Evolutionary conservation across 2,888 invertebrate genomes (phyloP).

Genomic region (Branchellion lobata): DNA sequence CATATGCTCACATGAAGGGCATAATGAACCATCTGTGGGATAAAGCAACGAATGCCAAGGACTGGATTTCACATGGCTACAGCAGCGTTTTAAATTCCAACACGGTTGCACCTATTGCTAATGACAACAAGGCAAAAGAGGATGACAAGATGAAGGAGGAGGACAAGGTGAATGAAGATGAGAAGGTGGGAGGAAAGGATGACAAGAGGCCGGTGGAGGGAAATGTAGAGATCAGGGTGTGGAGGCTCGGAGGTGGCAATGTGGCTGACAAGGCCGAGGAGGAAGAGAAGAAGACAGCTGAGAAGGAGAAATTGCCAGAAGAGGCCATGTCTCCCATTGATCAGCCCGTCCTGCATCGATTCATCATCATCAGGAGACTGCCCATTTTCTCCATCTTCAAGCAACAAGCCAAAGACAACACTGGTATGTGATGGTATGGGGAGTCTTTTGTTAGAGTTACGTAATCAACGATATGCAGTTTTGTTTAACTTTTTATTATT

Average conservation of each 20-base stretch:
- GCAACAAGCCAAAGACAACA: neutral
- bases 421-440: too few species aligned
- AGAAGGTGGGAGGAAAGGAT: too few species aligned
- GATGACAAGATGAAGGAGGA: neutral
- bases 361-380: conserved; percentile 31
- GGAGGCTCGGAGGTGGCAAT: neutral
- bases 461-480: too few species aligned
- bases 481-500: too few species aligned
- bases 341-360: conserved; percentile 15
- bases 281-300: neutral
- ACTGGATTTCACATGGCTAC: too few species aligned
- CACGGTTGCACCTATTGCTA: too few species aligned
- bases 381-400: conserved; percentile 26
- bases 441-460: too few species aligned
- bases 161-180: neutral
- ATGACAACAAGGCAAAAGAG: too few species aligned
- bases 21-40: too few species aligned
- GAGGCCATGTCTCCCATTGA: neutral
- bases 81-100: too few species aligned
- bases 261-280: neutral
- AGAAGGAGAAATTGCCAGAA: neutral
- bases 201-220: neutral
- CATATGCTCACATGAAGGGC: too few species aligned
- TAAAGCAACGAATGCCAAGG: too few species aligned
- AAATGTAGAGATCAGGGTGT: neutral